Conservation (phyloP, 2,113 vertebrate species). For the Grantiella picta region DNA sequence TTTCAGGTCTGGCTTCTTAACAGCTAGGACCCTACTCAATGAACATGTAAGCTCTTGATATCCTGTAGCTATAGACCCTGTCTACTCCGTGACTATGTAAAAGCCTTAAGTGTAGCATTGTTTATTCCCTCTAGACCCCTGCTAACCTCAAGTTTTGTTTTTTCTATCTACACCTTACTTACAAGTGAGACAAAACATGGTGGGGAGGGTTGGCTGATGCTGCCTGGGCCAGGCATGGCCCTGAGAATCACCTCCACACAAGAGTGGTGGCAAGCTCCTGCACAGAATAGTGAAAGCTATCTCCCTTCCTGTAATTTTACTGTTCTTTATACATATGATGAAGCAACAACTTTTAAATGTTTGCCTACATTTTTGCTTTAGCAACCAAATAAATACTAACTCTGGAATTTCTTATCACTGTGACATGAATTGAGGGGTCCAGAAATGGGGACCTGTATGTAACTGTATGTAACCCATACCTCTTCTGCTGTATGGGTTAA, state of each 20-base stretch:
- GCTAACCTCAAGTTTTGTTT: background rate
- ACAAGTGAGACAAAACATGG: background rate
- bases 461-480: too few relatives aligned
- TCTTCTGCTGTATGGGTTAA: background rate
- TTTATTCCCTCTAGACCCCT: background rate
- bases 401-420: background rate
- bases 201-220: background rate
- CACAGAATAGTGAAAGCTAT: background rate
- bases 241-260: background rate
- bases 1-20: background rate
- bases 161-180: background rate
- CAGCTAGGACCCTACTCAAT: background rate
- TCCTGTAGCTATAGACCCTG: background rate
- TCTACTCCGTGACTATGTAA: background rate
- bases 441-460: background rate
- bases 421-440: background rate
- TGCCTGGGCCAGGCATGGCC: background rate
- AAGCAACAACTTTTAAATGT: background rate
- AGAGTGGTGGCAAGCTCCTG: background rate
- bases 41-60: rapidly evolving
- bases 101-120: background rate
- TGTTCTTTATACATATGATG: background rate
- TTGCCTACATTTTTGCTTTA: background rate
- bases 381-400: constrained; percentile 5
- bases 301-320: background rate